These are phyloP conservation scores for Passer montanus DNA, from an alignment of 2,113 vertebrate species.

Conservation along the genomic window DNA sequence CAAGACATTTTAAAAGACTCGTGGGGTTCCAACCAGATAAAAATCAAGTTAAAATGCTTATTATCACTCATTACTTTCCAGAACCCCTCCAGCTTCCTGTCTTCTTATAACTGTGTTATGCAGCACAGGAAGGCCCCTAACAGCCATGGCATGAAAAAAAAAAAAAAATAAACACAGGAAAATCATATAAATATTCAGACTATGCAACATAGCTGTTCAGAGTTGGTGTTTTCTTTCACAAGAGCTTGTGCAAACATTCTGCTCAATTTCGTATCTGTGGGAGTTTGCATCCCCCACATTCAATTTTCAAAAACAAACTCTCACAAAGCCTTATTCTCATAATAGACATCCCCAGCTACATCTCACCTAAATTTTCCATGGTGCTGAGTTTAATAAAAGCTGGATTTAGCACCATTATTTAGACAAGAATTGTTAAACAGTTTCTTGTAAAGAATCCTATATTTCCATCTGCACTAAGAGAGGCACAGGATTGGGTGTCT, in stretches of 20 bases:
- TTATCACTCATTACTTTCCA: neutral
- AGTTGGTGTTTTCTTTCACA: neutral
- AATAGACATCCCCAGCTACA: constrained; percentile 10
- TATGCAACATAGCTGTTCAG: neutral
- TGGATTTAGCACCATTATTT: constrained; percentile 22
- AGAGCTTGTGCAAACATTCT: constrained; percentile 23
- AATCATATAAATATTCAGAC: constrained; percentile 13
- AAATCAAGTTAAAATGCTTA: neutral
- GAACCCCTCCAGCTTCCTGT: neutral
- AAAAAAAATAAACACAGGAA: constrained; percentile 4
- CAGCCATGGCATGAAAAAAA: neutral
- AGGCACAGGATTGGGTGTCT: neutral
- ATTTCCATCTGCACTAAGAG: neutral
- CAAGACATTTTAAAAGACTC: neutral
- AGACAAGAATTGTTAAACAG: neutral
- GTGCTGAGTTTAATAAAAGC: constrained; percentile 20
- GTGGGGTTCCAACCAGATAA: neutral
- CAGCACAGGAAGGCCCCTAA: neutral
- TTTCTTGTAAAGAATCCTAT: neutral
- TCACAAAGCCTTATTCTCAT: neutral
- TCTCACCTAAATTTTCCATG: constrained; percentile 6
- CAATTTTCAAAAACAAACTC: constrained; percentile 2
- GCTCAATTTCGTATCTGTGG: neutral
- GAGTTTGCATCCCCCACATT: neutral
- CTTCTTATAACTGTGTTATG: neutral